Evolutionary conservation across 1,140 invertebrate species (phyloP).

Genomic region (Meloidogyne hapla): DNA sequence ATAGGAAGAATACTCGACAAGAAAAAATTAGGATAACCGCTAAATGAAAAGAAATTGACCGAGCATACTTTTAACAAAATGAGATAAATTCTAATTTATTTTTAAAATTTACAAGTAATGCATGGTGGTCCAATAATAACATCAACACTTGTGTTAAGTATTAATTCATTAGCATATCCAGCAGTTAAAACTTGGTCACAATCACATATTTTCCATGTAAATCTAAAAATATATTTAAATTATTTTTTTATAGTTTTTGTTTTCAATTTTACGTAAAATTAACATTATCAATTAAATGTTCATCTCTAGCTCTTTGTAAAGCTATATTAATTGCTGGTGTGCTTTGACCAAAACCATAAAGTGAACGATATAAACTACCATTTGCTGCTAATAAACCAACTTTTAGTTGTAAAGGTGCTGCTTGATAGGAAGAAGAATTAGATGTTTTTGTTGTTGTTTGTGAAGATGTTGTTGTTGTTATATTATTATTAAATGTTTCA

Average conservation of each 20-base stretch:
- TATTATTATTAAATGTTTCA: too few relatives aligned
- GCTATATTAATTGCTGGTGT: conserved; percentile 43
- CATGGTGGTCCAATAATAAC: conserved; percentile 45
- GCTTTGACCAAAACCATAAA: conserved; percentile 41
- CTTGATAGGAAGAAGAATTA: too few relatives aligned
- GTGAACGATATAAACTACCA: neutral
- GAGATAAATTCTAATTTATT: conserved; percentile 6
- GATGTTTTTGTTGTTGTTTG: too few relatives aligned
- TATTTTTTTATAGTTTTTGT: conserved; percentile 7
- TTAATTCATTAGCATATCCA: conserved; percentile 38
- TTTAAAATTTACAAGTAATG: conserved; percentile 31
- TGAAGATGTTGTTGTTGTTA: too few relatives aligned
- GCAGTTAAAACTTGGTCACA: conserved; percentile 40
- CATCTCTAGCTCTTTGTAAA: conserved; percentile 12
- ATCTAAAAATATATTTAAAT: conserved; percentile 33
- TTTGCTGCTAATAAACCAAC: conserved; percentile 47
- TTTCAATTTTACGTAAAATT: conserved; percentile 33
- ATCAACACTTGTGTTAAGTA: conserved; percentile 36
- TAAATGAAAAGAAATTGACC: too few relatives aligned
- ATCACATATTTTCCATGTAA: conserved; percentile 40
- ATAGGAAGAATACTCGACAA: too few relatives aligned
- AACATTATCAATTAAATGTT: conserved; percentile 38
- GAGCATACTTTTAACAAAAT: conserved; percentile 14
- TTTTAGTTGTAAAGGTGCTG: conserved; percentile 13
- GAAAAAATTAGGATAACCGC: too few relatives aligned